Base-by-base conservation (phyloP, 2,113 vertebrate species). In the Empidonax alnorum region DNA sequence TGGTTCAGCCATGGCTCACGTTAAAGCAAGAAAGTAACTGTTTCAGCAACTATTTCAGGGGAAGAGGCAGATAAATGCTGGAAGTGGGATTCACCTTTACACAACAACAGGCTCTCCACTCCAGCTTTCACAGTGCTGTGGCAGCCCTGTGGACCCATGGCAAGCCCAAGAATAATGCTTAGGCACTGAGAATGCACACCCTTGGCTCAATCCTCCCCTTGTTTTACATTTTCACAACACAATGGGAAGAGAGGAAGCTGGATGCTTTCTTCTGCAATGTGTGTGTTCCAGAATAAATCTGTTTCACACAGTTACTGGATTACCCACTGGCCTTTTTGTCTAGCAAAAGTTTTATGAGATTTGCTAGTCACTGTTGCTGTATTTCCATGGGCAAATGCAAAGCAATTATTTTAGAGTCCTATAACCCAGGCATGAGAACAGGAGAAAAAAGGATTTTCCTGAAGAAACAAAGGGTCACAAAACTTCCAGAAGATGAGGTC, bases 301-400 rank as follows among this genome's bases (percentile, higher is more conserved):
- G 65, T 79, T 91, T 59, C 56, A 90, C 46, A 44, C 33, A 50
- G 63, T 80, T 86, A 88, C 85, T 88, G 72, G 63, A 94, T 90
- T 95, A 84, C 19, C 35, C 22, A 71, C 46, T 47, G 33, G 74
- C 31, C 14, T 74, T 78, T 91, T 91, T 75, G 85, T 78, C 80
- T 83, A 93, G 71, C 46, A 91, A 89, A 94, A 91, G 52, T 49
- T 63, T 93, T 75, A 41, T 52, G 61, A 91, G 35, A 94, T 71
- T 94, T 86, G 24, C 41, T 81, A 65, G 88, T 93, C 42, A 41
- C 31, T 74, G n/a, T 14, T 85, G 55, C 44, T 71, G 0, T 42
- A 95, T 59, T 86, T 91, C 63, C 67, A 87, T 0, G 0, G 71
- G 59, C 66, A 92, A 42, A 89, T 73, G 88, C 44, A 86, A 86